These are phyloP conservation scores for Orchesella flavescens DNA, from an alignment of 2,888 invertebrate genomes.

Conservation along the genomic window DNA sequence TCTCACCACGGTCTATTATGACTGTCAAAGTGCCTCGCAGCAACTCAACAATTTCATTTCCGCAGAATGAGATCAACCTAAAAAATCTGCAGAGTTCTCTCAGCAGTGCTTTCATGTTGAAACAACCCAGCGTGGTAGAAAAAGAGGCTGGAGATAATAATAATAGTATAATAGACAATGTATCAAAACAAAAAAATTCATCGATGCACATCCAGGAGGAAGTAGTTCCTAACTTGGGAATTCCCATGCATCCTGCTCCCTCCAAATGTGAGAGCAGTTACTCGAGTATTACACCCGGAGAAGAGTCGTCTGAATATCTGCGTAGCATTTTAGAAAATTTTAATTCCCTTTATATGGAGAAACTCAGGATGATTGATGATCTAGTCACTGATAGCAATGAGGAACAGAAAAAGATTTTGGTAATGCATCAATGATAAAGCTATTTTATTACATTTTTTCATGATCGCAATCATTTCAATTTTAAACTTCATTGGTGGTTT, in stretches of 20 bases:
- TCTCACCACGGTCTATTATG: slow-evolving; percentile 53
- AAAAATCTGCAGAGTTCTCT: neutral
- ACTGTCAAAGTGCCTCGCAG: slow-evolving; percentile 57
- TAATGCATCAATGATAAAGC: slow-evolving; percentile 1
- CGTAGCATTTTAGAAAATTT: slow-evolving; percentile 57
- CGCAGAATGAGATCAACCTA: neutral
- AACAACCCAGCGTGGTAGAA: neutral
- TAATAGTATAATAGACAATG: neutral
- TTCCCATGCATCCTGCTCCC: too few species aligned
- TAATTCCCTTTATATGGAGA: slow-evolving; percentile 61
- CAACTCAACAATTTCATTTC: neutral
- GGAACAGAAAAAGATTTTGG: slow-evolving; percentile 49
- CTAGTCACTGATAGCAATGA: slow-evolving; percentile 40
- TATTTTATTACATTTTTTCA: neutral
- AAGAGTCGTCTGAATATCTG: slow-evolving; percentile 51
- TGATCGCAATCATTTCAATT: too few species aligned
- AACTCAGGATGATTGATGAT: slow-evolving; percentile 61
- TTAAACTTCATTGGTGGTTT: too few species aligned
- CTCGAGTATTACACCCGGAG: neutral
- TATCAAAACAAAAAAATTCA: neutral
- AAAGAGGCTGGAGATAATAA: neutral
- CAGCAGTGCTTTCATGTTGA: neutral
- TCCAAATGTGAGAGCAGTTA: too few species aligned
- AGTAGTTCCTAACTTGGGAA: too few species aligned
- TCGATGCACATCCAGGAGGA: too few species aligned